Conservation (phyloP, 37 sponge, comb jelly and placozoan species). For the Corticium candelabrum region DNA sequence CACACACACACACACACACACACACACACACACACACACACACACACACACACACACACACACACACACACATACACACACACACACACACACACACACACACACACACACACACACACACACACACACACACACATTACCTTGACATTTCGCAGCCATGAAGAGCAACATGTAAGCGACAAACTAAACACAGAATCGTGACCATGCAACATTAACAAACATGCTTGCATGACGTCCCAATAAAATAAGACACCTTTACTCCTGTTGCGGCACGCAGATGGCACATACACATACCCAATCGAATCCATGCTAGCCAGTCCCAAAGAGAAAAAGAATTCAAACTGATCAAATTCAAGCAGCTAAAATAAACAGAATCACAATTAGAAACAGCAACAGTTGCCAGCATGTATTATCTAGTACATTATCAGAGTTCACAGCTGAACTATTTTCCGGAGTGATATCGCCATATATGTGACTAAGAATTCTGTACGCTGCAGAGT, state of each 20-base stretch:
- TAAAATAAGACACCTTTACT: no score
- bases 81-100: background rate
- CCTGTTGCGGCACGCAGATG: constrained; percentile 41
- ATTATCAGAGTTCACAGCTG: no score
- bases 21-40: constrained; percentile 5
- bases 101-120: background rate
- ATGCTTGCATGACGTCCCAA: no score
- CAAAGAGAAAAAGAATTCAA: constrained; percentile 44
- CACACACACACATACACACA: background rate
- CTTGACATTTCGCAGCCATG: no score
- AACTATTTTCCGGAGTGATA: no score
- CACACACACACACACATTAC: constrained; percentile 5
- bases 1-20: constrained; percentile 3
- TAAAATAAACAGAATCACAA: no score
- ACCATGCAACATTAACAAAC: background rate
- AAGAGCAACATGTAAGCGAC: constrained; percentile 60
- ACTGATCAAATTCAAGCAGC: no score
- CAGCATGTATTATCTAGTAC: no score
- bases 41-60: background rate
- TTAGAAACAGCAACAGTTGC: no score
- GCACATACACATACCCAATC: constrained; percentile 68
- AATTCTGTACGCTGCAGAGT: constrained; percentile 37
- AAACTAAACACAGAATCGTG: constrained; percentile 1
- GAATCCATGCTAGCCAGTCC: constrained; percentile 40
- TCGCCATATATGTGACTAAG: constrained; percentile 59